phyloP scores from a whole-genome alignment of 2,797 vertebrate species.

The Enteromius treurensis region DNA sequence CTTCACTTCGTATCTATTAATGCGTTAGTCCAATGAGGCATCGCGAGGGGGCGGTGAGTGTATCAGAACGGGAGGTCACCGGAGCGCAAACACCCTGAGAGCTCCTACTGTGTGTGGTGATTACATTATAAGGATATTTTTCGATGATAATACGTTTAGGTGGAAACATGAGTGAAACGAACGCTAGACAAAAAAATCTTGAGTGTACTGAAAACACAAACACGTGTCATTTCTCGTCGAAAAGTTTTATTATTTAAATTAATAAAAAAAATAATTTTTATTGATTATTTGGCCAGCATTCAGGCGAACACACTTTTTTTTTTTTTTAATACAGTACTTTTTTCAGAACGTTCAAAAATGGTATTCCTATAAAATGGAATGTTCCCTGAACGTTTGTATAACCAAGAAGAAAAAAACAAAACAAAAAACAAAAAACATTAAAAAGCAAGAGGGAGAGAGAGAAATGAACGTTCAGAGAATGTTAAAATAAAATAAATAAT shows the following conservation, averaged over 20 bases:
- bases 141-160: background rate
- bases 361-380: background rate
- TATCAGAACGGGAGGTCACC: slow-evolving; percentile 1
- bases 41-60: slow-evolving; percentile 21
- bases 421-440: background rate
- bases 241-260: background rate
- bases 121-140: slow-evolving; percentile 11
- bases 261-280: background rate
- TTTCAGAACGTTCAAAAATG: background rate
- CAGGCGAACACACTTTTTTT: too few species aligned
- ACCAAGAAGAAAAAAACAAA: background rate
- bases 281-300: background rate
- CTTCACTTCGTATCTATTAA: slow-evolving; percentile 25
- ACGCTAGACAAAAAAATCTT: background rate
- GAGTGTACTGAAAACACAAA: background rate
- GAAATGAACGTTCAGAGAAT: background rate
- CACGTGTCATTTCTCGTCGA: background rate
- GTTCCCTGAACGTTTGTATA: background rate
- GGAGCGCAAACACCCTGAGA: background rate
- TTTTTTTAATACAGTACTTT: background rate
- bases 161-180: background rate
- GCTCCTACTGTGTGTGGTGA: slow-evolving; percentile 4
- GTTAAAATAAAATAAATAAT: background rate
- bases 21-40: slow-evolving; percentile 8
- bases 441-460: background rate